Conservation (phyloP, 2,888 invertebrate genomes). For the Anoplius nigerrimus region DNA sequence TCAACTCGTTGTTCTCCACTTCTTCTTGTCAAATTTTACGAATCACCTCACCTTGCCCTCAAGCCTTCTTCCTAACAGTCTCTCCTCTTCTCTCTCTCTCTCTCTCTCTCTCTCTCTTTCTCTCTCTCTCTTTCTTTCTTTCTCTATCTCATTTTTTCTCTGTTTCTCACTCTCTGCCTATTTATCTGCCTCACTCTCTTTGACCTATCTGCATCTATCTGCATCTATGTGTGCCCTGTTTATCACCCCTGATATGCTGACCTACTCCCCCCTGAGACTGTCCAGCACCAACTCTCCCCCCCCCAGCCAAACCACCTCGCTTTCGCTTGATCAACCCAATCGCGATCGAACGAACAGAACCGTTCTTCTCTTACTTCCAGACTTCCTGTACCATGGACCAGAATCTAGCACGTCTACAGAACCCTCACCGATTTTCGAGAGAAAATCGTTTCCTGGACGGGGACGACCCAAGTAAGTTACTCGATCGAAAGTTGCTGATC, state of each 20-base stretch:
- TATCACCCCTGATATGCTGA: too few relatives aligned
- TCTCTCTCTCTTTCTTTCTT: constrained; percentile 21
- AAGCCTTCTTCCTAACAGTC: background rate
- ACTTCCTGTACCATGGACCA: constrained; percentile 75
- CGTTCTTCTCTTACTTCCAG: constrained; percentile 55
- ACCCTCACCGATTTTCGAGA: constrained; percentile 76
- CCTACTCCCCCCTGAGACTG: too few relatives aligned
- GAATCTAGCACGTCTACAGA: constrained; percentile 77
- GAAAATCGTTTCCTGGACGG: constrained; percentile 75
- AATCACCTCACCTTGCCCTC: background rate
- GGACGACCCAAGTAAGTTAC: constrained; percentile 72
- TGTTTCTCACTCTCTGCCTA: background rate
- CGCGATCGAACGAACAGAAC: background rate
- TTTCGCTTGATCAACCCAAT: background rate
- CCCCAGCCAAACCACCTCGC: too few relatives aligned
- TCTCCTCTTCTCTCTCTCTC: background rate
- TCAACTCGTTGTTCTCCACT: background rate
- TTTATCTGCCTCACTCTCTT: constrained; percentile 7
- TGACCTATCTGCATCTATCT: background rate
- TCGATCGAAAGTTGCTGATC: too few relatives aligned
- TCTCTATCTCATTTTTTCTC: background rate
- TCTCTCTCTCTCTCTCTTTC: constrained; percentile 36
- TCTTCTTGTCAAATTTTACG: background rate
- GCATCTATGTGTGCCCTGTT: too few relatives aligned
- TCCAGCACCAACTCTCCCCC: too few relatives aligned